Evolutionary conservation across 2,113 vertebrate genomes (phyloP).

Genomic region (Macrotus californicus): DNA sequence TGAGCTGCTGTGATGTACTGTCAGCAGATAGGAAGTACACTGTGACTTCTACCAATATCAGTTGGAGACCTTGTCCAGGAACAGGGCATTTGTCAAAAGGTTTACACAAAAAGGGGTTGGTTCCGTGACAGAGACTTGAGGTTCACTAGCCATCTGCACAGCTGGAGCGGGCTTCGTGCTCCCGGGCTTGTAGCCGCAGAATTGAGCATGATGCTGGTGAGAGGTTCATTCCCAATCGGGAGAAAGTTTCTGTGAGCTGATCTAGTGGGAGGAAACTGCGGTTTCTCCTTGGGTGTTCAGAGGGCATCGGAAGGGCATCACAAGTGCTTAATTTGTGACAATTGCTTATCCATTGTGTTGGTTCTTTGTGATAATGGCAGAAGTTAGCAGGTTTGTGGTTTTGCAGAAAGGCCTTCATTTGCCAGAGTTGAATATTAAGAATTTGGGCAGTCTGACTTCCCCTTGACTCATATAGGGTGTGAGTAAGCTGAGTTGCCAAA

Average conservation of each 20-base stretch:
- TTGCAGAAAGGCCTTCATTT: not conserved
- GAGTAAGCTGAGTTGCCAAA: not conserved
- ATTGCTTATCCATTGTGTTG: not conserved
- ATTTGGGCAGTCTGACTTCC: not conserved
- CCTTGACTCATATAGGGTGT: not conserved
- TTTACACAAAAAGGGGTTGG: too few species aligned
- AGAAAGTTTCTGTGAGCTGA: not conserved
- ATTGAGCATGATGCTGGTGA: too few species aligned
- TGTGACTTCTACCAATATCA: not conserved
- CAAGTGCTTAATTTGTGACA: not conserved
- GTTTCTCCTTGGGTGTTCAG: not conserved
- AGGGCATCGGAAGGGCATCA: not conserved
- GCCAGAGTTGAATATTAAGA: not conserved
- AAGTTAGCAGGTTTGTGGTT: not conserved
- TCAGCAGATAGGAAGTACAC: not conserved
- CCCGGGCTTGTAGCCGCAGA: too few species aligned
- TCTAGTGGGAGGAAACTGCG: not conserved
- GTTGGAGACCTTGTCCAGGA: not conserved
- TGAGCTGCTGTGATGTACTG: not conserved
- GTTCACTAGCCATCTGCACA: not conserved
- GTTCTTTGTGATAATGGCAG: not conserved
- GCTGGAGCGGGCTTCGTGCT: not conserved
- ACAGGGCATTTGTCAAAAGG: not conserved
- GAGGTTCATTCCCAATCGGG: not conserved
- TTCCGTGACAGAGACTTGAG: too few species aligned